Evolutionary conservation across 1,140 invertebrate genomes (phyloP).

Genomic region (Saccostrea echinata): DNA sequence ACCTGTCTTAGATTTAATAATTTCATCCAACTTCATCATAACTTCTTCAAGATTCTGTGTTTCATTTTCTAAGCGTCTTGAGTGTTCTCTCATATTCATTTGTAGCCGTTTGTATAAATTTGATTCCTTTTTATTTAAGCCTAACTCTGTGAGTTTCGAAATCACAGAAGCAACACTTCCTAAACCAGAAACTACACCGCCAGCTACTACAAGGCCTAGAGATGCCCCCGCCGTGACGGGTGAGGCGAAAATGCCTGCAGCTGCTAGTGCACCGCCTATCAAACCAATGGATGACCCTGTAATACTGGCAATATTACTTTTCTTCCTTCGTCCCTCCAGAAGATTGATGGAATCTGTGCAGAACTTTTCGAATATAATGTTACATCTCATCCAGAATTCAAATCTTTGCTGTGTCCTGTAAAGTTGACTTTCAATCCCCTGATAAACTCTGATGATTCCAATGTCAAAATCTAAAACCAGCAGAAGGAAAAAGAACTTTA

Average conservation of each 20-base stretch:
- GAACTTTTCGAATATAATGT: background rate
- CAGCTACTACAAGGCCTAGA: background rate
- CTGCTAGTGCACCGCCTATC: background rate
- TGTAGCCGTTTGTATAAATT: no score
- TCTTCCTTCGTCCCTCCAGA: background rate
- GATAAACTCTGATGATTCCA: no score
- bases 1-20: no score
- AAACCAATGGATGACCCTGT: background rate
- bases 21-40: no score
- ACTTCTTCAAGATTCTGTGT: no score
- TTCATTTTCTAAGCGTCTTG: no score
- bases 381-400: background rate
- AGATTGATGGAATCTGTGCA: background rate
- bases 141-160: background rate
- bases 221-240: background rate
- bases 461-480: no score
- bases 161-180: background rate
- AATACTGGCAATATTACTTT: constrained; percentile 12
- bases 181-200: background rate
- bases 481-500: no score
- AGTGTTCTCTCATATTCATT: no score
- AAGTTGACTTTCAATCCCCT: background rate
- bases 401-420: background rate
- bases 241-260: background rate
- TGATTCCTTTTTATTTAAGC: background rate